Base-by-base conservation (phyloP, 2,113 vertebrate species). In the Excalfactoria chinensis region DNA sequence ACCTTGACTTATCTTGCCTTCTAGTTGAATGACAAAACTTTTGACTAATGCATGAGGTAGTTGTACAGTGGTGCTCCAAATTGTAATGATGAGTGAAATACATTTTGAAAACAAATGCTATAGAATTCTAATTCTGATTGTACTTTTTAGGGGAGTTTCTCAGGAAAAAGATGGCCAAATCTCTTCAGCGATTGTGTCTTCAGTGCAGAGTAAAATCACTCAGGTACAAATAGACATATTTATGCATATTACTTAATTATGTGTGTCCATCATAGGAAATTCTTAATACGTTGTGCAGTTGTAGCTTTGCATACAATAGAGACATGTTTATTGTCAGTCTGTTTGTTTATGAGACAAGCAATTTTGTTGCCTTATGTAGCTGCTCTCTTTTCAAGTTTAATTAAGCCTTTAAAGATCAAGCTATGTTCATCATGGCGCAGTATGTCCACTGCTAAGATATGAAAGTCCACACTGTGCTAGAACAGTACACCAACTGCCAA, bases 181-280 rank as follows among this genome's bases (percentile, higher is more conserved):
- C 96, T 98, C 99, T 37, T 99, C 99, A 37, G 98, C 99, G 59
- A 99, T 99, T 55, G 98, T 99, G 22, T 99, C 99, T 22, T 98
- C 99, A 6, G 99, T 99, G 91, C 99, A 99, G 97, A 98, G 98
- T 96, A 99, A 99, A 98, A 99, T 99, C 97, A 99, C 99, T 98
- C 99, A 99, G 99, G 99, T 99, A 98, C 76, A n/a, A 68, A 8
- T 10, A 37, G 20, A 49, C 16, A 30, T 23, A 26, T 25, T 43
- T 14, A 22, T 72, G 2, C 46, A 6, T 80, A 9, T 49, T 75
- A 16, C 44, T n/a, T 88, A 23, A 60, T 63, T 35, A 35, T 71
- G 4, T 11, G 13, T 71, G 56, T 56, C 48, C 30, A 35, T 35
- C 44, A 5, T 40, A 46, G 5, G 1, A 0, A 35, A 85, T 67